phyloP scores from a whole-genome alignment of 1,140 invertebrate species.

The Drosophila novamexicana region DNA sequence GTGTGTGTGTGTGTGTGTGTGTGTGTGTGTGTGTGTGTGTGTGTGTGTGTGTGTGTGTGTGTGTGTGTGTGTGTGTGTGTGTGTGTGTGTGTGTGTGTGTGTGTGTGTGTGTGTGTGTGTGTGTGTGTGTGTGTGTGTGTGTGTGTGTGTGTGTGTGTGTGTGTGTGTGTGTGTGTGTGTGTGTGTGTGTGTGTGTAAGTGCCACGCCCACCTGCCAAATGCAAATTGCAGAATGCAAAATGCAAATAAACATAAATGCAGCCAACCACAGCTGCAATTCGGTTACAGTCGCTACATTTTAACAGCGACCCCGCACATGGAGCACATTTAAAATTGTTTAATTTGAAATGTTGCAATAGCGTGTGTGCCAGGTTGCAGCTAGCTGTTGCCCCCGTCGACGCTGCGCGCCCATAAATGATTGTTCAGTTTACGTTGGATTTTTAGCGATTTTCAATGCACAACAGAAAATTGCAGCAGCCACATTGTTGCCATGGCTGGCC shows the following conservation, averaged over 20 bases:
- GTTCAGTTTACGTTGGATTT: conserved; percentile 4
- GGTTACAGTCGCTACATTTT: conserved; percentile 28
- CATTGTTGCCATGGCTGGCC: conserved; percentile 37
- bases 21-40: too few relatives aligned
- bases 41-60: too few relatives aligned
- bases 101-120: too few relatives aligned
- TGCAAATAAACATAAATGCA: conserved; percentile 39
- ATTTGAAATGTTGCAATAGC: conserved; percentile 18
- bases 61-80: too few relatives aligned
- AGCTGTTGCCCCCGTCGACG: background rate
- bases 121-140: too few relatives aligned
- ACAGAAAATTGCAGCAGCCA: conserved; percentile 7
- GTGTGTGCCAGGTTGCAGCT: conserved; percentile 6
- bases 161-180: too few relatives aligned
- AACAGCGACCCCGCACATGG: background rate
- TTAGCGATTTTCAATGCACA: conserved; percentile 5
- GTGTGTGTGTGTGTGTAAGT: too few relatives aligned
- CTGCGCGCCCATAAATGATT: background rate
- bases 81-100: too few relatives aligned
- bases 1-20: too few relatives aligned
- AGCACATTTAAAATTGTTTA: conserved; percentile 25
- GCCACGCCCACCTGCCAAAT: conserved; percentile 27
- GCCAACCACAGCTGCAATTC: conserved; percentile 45
- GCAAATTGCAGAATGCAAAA: conserved; percentile 14
- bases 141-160: too few relatives aligned